Evolutionary conservation across 2,888 invertebrate species (phyloP).

Genomic region (Drosophila limbata): DNA sequence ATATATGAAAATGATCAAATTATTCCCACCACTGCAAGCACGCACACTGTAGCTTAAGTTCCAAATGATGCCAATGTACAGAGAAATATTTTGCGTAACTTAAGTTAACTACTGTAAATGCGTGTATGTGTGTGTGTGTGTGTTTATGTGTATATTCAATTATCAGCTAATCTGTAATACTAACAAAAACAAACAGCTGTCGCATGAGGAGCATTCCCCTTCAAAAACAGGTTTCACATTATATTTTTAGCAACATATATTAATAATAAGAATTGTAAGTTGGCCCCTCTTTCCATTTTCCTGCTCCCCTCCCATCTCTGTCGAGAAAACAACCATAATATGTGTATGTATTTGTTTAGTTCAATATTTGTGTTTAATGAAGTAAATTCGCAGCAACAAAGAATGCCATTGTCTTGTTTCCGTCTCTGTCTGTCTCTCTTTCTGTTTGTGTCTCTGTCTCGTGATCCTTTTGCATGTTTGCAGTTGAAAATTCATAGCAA

Average conservation of each 20-base stretch:
- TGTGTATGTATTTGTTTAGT: conserved; percentile 30
- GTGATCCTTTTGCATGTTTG: conserved; percentile 2
- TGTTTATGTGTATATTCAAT: background rate
- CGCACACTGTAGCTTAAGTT: background rate
- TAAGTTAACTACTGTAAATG: background rate
- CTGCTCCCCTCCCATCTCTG: background rate
- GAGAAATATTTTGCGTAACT: conserved; percentile 4
- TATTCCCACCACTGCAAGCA: background rate
- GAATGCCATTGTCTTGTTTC: conserved; percentile 12
- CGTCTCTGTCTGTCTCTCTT: background rate
- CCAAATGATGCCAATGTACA: conserved; percentile 22
- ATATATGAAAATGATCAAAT: conserved; percentile 6
- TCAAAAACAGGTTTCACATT: conserved; percentile 31
- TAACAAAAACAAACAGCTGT: conserved; percentile 1
- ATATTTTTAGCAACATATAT: conserved; percentile 18
- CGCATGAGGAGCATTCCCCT: conserved; percentile 13
- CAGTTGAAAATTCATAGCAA: too few species aligned
- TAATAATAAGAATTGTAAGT: conserved; percentile 2
- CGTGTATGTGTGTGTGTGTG: background rate
- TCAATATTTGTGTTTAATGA: conserved; percentile 39
- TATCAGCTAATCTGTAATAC: conserved; percentile 5
- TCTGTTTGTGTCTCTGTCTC: background rate
- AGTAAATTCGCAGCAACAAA: conserved; percentile 29
- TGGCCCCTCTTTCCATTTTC: background rate
- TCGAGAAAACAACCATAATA: conserved; percentile 11